A percentile compares a stretch with the other conserved stretches of the same genome.
phyloP scores from a whole-genome alignment of 1,140 invertebrate genomes.

The Drosophila setifemur region DNA sequence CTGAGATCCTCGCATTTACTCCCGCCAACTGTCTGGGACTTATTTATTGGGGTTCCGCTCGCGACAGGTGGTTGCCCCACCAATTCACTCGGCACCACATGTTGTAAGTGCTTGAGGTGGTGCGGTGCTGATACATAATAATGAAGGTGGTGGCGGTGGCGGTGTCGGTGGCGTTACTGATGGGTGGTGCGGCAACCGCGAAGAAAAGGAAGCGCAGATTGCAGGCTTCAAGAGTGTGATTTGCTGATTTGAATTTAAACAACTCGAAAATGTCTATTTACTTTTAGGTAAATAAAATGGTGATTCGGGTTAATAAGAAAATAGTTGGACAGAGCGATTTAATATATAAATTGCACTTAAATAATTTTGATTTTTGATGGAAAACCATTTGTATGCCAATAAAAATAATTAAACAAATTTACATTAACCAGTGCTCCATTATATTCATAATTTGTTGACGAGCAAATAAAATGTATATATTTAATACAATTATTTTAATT shows the following conservation, averaged over 20 bases:
- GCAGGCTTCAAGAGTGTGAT: not conserved
- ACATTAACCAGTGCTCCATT: too few relatives aligned
- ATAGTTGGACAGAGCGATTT: too few relatives aligned
- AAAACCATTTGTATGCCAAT: too few relatives aligned
- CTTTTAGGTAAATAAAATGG: not conserved
- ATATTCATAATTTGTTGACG: too few relatives aligned
- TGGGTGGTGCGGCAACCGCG: not conserved
- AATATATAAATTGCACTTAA: too few relatives aligned
- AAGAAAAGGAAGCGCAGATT: not conserved
- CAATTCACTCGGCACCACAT: constrained; percentile 23
- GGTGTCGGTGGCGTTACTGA: not conserved
- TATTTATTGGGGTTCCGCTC: constrained; percentile 55
- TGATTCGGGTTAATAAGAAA: not conserved
- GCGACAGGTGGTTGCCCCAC: constrained; percentile 72
- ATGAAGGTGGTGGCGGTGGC: not conserved
- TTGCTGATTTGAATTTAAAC: not conserved
- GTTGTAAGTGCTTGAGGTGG: constrained; percentile 16
- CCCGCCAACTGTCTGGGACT: constrained; percentile 35
- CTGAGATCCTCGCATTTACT: constrained; percentile 7
- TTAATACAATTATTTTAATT: too few relatives aligned
- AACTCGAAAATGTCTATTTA: not conserved
- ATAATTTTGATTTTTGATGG: too few relatives aligned
- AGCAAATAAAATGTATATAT: too few relatives aligned
- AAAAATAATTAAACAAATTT: too few relatives aligned
- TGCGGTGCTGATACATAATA: not conserved